Evolutionary conservation across 2,113 vertebrate species (phyloP).

Genomic region (Indicator maculatus): DNA sequence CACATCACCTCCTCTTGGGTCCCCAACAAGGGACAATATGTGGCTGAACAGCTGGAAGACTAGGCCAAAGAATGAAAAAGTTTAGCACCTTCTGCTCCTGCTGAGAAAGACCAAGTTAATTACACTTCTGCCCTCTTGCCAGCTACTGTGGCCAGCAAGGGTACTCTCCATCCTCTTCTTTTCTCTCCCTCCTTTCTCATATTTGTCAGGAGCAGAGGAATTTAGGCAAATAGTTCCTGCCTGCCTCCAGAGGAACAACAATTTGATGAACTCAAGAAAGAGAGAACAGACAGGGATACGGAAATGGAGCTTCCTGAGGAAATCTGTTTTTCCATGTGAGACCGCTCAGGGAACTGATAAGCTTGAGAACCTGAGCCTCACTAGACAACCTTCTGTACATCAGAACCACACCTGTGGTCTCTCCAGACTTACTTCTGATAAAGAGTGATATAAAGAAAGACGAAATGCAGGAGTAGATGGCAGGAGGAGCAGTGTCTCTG

Average conservation of each 20-base stretch:
- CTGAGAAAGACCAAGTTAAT: background rate
- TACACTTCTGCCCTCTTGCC: background rate
- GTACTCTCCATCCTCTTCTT: background rate
- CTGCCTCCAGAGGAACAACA: background rate
- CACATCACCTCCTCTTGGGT: background rate
- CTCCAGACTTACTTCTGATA: background rate
- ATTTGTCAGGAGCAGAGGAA: background rate
- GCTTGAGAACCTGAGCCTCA: background rate
- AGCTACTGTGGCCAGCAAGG: background rate
- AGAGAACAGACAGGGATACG: background rate
- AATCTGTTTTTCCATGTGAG: background rate
- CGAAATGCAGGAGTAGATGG: background rate
- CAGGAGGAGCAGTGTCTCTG: background rate
- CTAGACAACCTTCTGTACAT: background rate
- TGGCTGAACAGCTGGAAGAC: background rate
- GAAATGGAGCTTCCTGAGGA: background rate
- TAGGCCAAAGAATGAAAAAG: background rate
- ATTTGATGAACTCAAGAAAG: background rate
- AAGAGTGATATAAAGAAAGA: background rate
- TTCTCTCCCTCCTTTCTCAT: rapidly evolving
- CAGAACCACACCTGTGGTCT: background rate
- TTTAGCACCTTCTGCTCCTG: background rate
- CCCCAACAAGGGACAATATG: background rate
- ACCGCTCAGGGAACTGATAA: background rate
- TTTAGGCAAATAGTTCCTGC: background rate